Conservation (phyloP, 2,113 vertebrate genomes). For the Trematocara variabile region DNA sequence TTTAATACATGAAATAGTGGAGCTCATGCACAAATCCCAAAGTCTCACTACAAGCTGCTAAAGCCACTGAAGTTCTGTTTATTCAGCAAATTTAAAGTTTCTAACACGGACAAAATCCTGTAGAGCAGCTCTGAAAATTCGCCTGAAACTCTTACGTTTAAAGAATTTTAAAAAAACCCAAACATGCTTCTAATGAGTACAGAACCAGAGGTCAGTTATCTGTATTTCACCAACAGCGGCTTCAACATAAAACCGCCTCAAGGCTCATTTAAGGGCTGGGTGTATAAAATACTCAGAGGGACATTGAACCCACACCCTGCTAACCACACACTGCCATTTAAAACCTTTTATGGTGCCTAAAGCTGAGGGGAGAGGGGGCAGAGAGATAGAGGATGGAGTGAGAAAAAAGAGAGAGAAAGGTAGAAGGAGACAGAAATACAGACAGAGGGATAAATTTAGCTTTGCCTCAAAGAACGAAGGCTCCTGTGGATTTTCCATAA, state of each 20-base stretch:
- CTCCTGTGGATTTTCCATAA: constrained; percentile 64
- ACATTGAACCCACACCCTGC: constrained; percentile 33
- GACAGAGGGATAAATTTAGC: constrained; percentile 47
- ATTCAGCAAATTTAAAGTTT: background rate
- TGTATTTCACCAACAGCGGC: background rate
- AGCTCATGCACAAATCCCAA: background rate
- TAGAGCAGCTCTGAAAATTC: background rate
- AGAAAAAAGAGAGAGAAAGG: background rate
- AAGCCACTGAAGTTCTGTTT: background rate
- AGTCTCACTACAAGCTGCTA: background rate
- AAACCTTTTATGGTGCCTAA: constrained; percentile 4
- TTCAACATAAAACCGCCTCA: background rate
- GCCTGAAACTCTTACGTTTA: background rate
- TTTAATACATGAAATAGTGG: background rate
- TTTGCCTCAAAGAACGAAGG: constrained; percentile 26
- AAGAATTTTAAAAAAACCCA: background rate
- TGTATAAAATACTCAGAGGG: background rate
- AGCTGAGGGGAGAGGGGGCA: background rate
- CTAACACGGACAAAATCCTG: background rate
- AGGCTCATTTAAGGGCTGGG: constrained; percentile 16
- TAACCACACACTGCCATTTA: constrained; percentile 27
- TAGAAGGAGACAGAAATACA: background rate
- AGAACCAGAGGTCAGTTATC: background rate
- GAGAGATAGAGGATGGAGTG: background rate
- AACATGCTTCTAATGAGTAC: background rate